Percentiles rank a stretch among this genome's conserved stretches.
Evolutionary conservation across 1,140 invertebrate genomes (phyloP).

Genomic region (Brachionus rotundiformis): DNA sequence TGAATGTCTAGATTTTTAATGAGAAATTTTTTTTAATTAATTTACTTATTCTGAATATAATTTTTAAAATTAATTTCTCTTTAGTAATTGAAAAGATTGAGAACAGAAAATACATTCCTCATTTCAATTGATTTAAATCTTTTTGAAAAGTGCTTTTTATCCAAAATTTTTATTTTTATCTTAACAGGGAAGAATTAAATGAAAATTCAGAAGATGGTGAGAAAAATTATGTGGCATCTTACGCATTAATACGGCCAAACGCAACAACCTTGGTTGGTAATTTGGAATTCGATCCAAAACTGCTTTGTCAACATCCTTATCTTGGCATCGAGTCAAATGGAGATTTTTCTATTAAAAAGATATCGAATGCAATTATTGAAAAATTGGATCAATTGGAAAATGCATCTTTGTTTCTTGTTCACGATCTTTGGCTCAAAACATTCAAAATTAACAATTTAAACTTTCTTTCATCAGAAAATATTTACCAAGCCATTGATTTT

Average conservation of each 20-base stretch:
- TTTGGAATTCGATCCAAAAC: background rate
- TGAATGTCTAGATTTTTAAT: too few relatives aligned
- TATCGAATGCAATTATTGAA: background rate
- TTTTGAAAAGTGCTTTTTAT: too few relatives aligned
- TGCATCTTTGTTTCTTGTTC: background rate
- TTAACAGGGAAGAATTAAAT: background rate
- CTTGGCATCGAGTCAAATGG: background rate
- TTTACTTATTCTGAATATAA: too few relatives aligned
- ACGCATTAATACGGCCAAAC: background rate
- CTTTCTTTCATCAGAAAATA: background rate
- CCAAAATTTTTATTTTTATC: background rate
- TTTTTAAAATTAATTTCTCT: too few relatives aligned
- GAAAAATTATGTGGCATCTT: background rate
- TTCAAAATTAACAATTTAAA: slow-evolving; percentile 31
- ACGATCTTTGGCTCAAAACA: slow-evolving; percentile 42
- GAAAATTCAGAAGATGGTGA: background rate
- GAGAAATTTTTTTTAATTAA: too few relatives aligned
- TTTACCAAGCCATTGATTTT: slow-evolving; percentile 6
- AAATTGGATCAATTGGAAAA: background rate
- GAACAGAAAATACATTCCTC: too few relatives aligned
- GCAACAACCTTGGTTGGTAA: background rate
- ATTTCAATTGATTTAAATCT: too few relatives aligned
- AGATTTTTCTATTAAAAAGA: background rate
- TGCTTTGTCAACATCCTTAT: background rate
- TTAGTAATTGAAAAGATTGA: too few relatives aligned